phyloP scores from a whole-genome alignment of 2,797 vertebrate species.

The Melanogrammus aeglefinus region DNA sequence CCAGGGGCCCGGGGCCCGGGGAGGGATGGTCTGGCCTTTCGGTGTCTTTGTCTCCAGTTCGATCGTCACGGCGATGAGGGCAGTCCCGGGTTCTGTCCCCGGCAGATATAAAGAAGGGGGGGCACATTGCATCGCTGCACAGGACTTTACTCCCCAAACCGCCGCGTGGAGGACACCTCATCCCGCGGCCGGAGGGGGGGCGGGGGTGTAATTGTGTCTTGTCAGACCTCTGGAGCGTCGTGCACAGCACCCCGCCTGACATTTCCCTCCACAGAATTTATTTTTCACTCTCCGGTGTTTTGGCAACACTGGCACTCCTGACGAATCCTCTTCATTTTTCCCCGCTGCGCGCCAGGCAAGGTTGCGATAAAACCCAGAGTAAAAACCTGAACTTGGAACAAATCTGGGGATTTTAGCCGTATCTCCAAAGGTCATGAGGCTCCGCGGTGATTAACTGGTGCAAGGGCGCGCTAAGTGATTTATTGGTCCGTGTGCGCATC shows the following conservation, averaged over 20 bases:
- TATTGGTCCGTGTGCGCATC: not conserved
- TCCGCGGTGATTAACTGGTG: conserved; percentile 31
- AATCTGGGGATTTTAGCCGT: conserved; percentile 38
- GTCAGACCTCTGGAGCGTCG: conserved; percentile 67
- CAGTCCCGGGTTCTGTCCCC: conserved; percentile 40
- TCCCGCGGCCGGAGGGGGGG: conserved; percentile 60
- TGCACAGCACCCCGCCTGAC: conserved; percentile 68
- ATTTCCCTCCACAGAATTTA: conserved; percentile 66
- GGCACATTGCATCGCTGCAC: conserved; percentile 40
- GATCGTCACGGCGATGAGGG: conserved; percentile 38
- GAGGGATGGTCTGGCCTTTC: conserved; percentile 26
- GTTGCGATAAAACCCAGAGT: conserved; percentile 45
- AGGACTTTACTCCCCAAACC: conserved; percentile 56
- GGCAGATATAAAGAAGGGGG: conserved; percentile 61
- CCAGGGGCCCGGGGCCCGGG: not conserved
- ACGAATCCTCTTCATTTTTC: conserved; percentile 47
- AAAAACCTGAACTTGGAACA: conserved; percentile 46
- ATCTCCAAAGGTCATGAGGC: conserved; percentile 49
- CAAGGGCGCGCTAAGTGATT: conserved; percentile 4
- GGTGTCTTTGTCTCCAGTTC: conserved; percentile 59
- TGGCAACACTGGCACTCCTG: conserved; percentile 57
- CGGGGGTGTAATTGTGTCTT: conserved; percentile 68
- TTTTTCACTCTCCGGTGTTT: conserved; percentile 73
- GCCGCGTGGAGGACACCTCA: conserved; percentile 67
- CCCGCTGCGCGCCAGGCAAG: conserved; percentile 24